phyloP scores from a whole-genome alignment of 2,797 vertebrate genomes.

The Microctenopoma stevenorrisi region DNA sequence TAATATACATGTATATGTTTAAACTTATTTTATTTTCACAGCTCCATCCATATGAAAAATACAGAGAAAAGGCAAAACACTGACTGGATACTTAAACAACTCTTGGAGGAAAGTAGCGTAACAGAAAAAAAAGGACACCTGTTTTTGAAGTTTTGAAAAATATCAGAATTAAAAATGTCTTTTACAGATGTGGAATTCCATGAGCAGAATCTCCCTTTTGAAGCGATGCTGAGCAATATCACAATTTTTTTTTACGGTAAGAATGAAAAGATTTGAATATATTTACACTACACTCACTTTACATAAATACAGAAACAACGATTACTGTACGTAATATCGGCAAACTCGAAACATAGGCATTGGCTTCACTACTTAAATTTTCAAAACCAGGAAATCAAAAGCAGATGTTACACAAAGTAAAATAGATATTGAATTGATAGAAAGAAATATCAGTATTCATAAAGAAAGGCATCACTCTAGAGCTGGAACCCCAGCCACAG shows the following conservation, averaged over 20 bases:
- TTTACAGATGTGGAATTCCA: conserved; percentile 88
- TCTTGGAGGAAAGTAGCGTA: conserved; percentile 81
- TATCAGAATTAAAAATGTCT: conserved; percentile 88
- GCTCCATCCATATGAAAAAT: conserved; percentile 98
- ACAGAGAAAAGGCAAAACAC: conserved; percentile 92
- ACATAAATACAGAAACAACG: conserved; percentile 99
- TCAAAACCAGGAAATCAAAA: conserved; percentile 84
- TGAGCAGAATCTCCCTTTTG: conserved; percentile 93
- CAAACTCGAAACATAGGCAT: conserved; percentile 95
- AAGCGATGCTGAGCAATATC: conserved; percentile 92
- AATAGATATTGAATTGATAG: conserved; percentile 77
- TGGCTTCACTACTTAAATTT: conserved; percentile 93
- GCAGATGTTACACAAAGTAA: conserved; percentile 80
- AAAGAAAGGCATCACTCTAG: conserved; percentile 73
- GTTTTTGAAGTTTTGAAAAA: conserved; percentile 91
- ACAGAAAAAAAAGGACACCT: conserved; percentile 84
- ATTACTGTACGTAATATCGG: conserved; percentile 96
- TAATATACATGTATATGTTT: conserved; percentile 99
- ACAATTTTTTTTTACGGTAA: conserved; percentile 87
- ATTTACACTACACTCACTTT: conserved; percentile 99
- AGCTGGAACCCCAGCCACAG: conserved; percentile 62
- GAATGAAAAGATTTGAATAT: conserved; percentile 96
- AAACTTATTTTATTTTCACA: conserved; percentile 99
- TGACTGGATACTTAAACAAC: conserved; percentile 97
- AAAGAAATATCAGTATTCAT: conserved; percentile 73